Evolutionary conservation across 2,888 invertebrate species (phyloP).

Genomic region (Pyrrhopygopsis socrates): DNA sequence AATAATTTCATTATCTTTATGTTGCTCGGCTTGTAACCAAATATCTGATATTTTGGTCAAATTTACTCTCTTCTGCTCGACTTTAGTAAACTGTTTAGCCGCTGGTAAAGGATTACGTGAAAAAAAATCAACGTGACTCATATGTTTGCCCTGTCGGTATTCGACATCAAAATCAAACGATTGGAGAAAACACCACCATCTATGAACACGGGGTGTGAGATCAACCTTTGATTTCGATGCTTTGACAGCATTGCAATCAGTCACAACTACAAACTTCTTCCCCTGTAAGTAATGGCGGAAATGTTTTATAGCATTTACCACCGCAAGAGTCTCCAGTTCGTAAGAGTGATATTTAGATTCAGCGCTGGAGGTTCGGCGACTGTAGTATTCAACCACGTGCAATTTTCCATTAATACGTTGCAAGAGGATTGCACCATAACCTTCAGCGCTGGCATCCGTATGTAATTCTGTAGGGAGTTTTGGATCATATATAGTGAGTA

Average conservation of each 20-base stretch:
- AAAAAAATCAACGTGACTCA: slow-evolving; percentile 43
- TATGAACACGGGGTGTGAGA: slow-evolving; percentile 63
- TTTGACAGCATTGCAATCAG: slow-evolving; percentile 69
- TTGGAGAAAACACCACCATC: slow-evolving; percentile 76
- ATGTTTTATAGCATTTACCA: slow-evolving; percentile 82
- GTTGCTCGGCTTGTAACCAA: slow-evolving; percentile 55
- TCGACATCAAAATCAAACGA: slow-evolving; percentile 73
- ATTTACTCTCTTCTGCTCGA: background rate
- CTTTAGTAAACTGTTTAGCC: background rate
- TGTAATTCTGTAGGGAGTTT: slow-evolving; percentile 23
- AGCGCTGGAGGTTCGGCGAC: slow-evolving; percentile 49
- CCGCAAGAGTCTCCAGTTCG: slow-evolving; percentile 67
- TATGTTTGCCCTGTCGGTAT: background rate
- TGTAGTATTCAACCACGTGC: slow-evolving; percentile 59
- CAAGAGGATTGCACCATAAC: slow-evolving; percentile 68
- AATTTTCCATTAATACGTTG: slow-evolving; percentile 37
- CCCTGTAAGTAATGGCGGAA: slow-evolving; percentile 83
- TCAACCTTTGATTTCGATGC: slow-evolving; percentile 58
- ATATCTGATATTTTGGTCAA: background rate
- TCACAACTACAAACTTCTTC: slow-evolving; percentile 56
- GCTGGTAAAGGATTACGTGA: slow-evolving; percentile 44
- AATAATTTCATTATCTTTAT: slow-evolving; percentile 54
- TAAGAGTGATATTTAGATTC: slow-evolving; percentile 70
- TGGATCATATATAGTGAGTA: slow-evolving; percentile 69
- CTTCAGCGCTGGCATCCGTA: slow-evolving; percentile 81